A percentile compares a stretch with the other conserved stretches of the same genome.
Conservation (phyloP, 2,888 invertebrate genomes). For the Tiliacea aurago region DNA sequence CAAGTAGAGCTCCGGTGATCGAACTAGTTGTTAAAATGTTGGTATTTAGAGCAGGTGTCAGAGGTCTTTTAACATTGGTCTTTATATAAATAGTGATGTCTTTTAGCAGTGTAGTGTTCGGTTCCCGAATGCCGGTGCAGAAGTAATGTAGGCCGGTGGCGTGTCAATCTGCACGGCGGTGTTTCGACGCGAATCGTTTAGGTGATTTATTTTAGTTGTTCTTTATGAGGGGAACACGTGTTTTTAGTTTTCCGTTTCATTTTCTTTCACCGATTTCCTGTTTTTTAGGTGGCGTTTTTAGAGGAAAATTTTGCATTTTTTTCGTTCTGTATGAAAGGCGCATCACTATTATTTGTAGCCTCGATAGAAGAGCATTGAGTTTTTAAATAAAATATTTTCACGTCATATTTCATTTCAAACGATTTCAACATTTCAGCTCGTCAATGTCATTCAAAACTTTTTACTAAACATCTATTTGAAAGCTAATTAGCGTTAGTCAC, state of each 20-base stretch:
- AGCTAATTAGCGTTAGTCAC: conserved; percentile 39
- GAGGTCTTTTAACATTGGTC: conserved; percentile 73
- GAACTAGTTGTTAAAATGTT: conserved; percentile 56
- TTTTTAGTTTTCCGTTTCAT: conserved; percentile 48
- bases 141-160: conserved; percentile 82
- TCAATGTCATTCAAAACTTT: conserved; percentile 29
- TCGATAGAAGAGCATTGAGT: neutral
- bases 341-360: conserved; percentile 1
- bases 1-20: conserved; percentile 61
- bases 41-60: conserved; percentile 75
- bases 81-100: conserved; percentile 86
- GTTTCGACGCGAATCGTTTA: conserved; percentile 65
- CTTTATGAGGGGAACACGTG: conserved; percentile 58
- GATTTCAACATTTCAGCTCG: conserved; percentile 18
- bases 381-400: conserved; percentile 15
- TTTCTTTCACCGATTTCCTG: conserved; percentile 34
- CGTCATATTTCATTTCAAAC: conserved; percentile 18
- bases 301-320: neutral
- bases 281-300: neutral
- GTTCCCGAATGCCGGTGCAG: conserved; percentile 86
- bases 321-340: neutral
- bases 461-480: conserved; percentile 39
- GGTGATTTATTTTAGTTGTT: conserved; percentile 67
- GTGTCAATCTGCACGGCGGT: conserved; percentile 79
- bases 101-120: conserved; percentile 81